Base-by-base conservation (phyloP, 2,113 vertebrate genomes). In the Dissostichus mawsoni region DNA sequence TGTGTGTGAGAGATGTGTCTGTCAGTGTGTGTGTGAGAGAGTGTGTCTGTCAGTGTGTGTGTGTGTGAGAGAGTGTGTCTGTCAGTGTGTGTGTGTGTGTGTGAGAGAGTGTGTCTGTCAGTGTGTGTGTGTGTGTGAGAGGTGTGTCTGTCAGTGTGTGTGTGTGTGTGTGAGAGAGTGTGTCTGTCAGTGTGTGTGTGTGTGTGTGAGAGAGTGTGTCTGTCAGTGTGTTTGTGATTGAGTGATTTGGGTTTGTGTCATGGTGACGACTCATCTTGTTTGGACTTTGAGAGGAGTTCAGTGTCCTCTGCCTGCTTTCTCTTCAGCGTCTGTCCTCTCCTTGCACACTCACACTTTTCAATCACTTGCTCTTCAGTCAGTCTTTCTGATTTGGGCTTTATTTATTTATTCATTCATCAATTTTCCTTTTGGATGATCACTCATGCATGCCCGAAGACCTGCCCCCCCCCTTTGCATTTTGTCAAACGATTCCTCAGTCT, bases 261-360 rank as follows among this genome's bases (percentile, higher is more conserved):
- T 78, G 83, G 87, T 86, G 73, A 85, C 52, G 5, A 76, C 79
- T 78, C 72, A 64, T 90, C 80, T 83, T 80, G 5, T 86, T 68
- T 50, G 68, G 47, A 85, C 78, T 77, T 82, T 78, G 75, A 89
- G 85, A 91, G 88, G 83, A 91, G 84, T 80, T 87, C 70, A 85
- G 80, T 75, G 76, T 85, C 83, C 87, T 90, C 87, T 90, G 91
- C 92, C 91, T 94, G 93, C 90, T 90, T 90, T 87, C 77, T 86
- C 77, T 86, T 89, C 76, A 18, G 81, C 76, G 18, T 90, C 85
- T 86, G 81, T 90, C 83, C 74, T 86, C 72, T 90, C 81, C 75
- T 87, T 89, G 76, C 86, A 81, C 87, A 81, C 84, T 92, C 89
- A 88, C 59, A 68, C 76, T 76, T 85, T 75, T 82, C 66, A 82